These are phyloP conservation scores for Macrochelys suwanniensis DNA, from an alignment of 2,797 vertebrate species.

Conservation along the genomic window DNA sequence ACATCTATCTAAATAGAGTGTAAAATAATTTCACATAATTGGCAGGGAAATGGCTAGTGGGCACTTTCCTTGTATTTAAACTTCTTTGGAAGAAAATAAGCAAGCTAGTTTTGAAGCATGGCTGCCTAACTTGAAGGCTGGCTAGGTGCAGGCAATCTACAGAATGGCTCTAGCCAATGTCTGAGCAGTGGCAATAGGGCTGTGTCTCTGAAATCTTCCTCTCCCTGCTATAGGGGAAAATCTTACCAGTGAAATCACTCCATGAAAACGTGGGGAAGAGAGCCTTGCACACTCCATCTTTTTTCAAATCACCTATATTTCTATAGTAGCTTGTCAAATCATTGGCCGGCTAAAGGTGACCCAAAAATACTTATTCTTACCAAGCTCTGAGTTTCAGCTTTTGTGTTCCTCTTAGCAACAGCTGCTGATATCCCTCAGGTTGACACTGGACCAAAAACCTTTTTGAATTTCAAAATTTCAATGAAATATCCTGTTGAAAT, in stretches of 20 bases:
- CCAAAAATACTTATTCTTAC: neutral
- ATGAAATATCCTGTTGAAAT: neutral
- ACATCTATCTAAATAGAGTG: neutral
- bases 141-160: neutral
- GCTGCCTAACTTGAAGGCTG: neutral
- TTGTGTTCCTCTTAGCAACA: neutral
- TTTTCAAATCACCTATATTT: slow-evolving; percentile 1
- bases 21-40: neutral
- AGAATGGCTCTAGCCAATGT: neutral
- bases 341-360: slow-evolving; percentile 51
- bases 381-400: neutral
- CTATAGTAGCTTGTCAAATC: slow-evolving; percentile 68
- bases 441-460: neutral
- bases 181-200: neutral
- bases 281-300: slow-evolving; percentile 67
- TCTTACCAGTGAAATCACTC: neutral
- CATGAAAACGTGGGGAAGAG: neutral
- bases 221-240: neutral
- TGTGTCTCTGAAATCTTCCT: neutral
- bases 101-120: neutral
- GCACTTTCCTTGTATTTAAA: neutral
- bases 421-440: neutral
- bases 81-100: neutral
- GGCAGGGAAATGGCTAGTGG: neutral
- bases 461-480: neutral